phyloP scores from a whole-genome alignment of 2,888 invertebrate genomes.

The Apotomis capreana region DNA sequence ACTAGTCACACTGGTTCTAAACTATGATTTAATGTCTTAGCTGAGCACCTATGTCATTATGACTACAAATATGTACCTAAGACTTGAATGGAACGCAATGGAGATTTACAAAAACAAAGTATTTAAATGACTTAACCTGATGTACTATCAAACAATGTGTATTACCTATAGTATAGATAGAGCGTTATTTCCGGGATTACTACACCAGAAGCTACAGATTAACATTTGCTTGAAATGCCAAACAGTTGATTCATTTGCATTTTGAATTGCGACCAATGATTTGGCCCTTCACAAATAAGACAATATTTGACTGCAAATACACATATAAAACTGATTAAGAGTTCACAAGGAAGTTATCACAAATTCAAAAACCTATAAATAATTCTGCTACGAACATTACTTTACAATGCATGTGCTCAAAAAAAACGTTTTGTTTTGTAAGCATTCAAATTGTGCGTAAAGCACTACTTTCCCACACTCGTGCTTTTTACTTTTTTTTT shows the following conservation, averaged over 20 bases:
- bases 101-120: neutral
- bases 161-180: no score
- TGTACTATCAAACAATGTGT: no score
- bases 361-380: neutral
- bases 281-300: neutral
- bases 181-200: neutral
- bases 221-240: conserved; percentile 13
- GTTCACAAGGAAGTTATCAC: conserved; percentile 1
- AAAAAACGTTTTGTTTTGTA: no score
- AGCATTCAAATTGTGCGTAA: no score
- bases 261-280: neutral
- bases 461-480: no score
- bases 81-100: neutral
- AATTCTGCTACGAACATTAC: no score
- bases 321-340: conserved; percentile 4
- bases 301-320: conserved; percentile 20
- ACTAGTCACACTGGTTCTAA: conserved; percentile 12
- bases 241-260: conserved; percentile 5
- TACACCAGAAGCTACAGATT: no score
- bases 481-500: no score
- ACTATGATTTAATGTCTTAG: conserved; percentile 6
- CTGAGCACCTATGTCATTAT: neutral
- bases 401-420: no score
- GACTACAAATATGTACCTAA: neutral
- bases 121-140: no score